Percentiles rank a stretch among this genome's conserved stretches.
phyloP scores from a whole-genome alignment of 2,888 invertebrate species.

The Agonopterix alstromeriana region DNA sequence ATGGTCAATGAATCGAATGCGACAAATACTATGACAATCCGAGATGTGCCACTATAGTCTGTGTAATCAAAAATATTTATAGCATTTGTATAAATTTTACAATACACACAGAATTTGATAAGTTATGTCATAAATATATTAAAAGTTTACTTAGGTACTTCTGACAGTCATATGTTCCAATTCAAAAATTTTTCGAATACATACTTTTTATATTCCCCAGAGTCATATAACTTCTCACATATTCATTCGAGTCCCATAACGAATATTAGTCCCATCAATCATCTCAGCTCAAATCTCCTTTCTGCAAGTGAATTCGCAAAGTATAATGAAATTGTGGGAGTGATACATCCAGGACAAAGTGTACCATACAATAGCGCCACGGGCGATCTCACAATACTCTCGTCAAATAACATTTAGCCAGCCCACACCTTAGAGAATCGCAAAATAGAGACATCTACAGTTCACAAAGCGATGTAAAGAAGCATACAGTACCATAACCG shows the following conservation, averaged over 20 bases:
- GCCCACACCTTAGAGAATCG: slow-evolving; percentile 74
- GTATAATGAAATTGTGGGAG: slow-evolving; percentile 68
- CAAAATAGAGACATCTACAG: slow-evolving; percentile 69
- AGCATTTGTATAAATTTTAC: too few relatives aligned
- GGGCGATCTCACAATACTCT: slow-evolving; percentile 67
- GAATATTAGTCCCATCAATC: slow-evolving; percentile 55
- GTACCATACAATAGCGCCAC: slow-evolving; percentile 50
- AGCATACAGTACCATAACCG: slow-evolving; percentile 58
- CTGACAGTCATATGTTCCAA: too few relatives aligned
- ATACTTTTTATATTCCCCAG: slow-evolving; percentile 32
- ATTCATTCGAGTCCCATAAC: slow-evolving; percentile 26
- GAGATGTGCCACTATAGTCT: too few relatives aligned
- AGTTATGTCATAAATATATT: too few relatives aligned
- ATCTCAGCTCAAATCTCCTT: slow-evolving; percentile 42
- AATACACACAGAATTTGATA: too few relatives aligned
- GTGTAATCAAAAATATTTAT: too few relatives aligned
- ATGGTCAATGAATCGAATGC: too few relatives aligned
- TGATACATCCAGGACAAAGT: slow-evolving; percentile 61
- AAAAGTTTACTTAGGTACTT: too few relatives aligned
- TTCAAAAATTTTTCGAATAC: too few relatives aligned
- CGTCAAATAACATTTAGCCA: slow-evolving; percentile 75
- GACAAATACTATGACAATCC: too few relatives aligned
- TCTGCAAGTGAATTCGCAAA: slow-evolving; percentile 57
- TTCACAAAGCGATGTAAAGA: slow-evolving; percentile 55
- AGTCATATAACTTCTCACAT: slow-evolving; percentile 65